Conservation (phyloP, 2,113 vertebrate genomes). For the Poicephalus gulielmi region DNA sequence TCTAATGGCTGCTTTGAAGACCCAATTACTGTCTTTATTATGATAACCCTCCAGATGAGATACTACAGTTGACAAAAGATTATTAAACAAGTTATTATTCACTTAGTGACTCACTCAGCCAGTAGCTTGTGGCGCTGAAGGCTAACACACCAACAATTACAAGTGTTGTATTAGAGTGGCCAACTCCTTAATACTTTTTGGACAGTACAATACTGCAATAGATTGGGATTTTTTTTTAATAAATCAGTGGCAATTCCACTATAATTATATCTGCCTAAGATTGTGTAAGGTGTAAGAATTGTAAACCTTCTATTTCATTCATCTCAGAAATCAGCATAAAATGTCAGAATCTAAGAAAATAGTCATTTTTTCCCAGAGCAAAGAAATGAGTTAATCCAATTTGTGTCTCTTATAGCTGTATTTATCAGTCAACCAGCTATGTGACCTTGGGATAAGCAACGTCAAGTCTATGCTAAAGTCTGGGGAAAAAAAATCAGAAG, state of each 20-base stretch:
- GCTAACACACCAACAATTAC: neutral
- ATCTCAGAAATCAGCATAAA: neutral
- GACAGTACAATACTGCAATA: neutral
- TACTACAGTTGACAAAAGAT: constrained; percentile 20
- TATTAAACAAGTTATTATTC: constrained; percentile 47
- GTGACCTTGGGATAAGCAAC: constrained; percentile 6
- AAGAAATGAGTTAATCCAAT: neutral
- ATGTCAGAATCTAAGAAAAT: neutral
- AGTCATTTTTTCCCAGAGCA: neutral
- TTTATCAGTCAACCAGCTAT: neutral
- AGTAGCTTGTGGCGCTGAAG: neutral
- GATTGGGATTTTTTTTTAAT: neutral
- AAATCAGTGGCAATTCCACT: neutral
- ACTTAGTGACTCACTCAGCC: neutral
- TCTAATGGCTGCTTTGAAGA: constrained; percentile 42
- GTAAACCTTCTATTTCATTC: neutral
- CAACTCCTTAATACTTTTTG: neutral
- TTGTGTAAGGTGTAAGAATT: neutral
- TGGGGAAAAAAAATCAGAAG: neutral
- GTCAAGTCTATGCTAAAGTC: neutral
- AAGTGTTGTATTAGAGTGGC: neutral
- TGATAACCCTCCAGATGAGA: constrained; percentile 33
- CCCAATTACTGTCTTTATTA: constrained; percentile 48
- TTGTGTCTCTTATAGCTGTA: neutral
- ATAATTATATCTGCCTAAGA: neutral